Percentiles rank a stretch among this genome's conserved stretches.
Evolutionary conservation across 37 sponge, comb jelly and placozoan genomes (phyloP).

Genomic region (Haliclona indistincta): DNA sequence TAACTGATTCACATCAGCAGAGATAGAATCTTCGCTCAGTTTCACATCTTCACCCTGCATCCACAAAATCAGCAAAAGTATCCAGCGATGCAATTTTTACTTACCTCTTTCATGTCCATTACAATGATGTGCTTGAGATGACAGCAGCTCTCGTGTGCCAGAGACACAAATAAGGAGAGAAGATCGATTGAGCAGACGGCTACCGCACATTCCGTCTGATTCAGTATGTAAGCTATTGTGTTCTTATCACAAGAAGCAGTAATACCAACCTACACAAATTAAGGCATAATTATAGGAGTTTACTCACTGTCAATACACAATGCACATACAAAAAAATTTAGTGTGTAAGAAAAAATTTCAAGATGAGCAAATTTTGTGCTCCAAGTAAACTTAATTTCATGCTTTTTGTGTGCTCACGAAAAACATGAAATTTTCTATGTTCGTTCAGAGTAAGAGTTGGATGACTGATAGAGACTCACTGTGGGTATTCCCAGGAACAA

Average conservation of each 20-base stretch:
- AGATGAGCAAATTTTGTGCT: background rate
- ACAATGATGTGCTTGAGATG: slow-evolving; percentile 30
- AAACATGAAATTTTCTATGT: too few species aligned
- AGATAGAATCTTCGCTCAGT: background rate
- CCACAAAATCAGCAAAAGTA: background rate
- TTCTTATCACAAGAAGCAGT: slow-evolving; percentile 20
- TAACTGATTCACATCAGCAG: background rate
- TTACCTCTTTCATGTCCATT: slow-evolving; percentile 20
- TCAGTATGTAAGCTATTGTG: slow-evolving; percentile 34
- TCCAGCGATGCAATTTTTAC: background rate
- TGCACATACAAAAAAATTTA: too few species aligned
- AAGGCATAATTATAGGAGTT: too few species aligned
- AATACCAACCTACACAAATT: slow-evolving; percentile 8
- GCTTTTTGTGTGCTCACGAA: too few species aligned
- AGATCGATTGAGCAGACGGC: slow-evolving; percentile 6
- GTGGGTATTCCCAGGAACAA: slow-evolving; percentile 45
- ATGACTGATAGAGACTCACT: slow-evolving; percentile 36
- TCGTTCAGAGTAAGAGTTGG: too few species aligned
- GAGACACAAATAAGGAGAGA: background rate
- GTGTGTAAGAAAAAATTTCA: too few species aligned
- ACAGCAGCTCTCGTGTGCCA: background rate
- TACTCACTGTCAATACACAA: too few species aligned
- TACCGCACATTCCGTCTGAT: slow-evolving; percentile 33
- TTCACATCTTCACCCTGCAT: background rate
- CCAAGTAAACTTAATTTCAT: background rate